Base-by-base conservation (phyloP, 1,140 invertebrate genomes). In the Papilio machaon region DNA sequence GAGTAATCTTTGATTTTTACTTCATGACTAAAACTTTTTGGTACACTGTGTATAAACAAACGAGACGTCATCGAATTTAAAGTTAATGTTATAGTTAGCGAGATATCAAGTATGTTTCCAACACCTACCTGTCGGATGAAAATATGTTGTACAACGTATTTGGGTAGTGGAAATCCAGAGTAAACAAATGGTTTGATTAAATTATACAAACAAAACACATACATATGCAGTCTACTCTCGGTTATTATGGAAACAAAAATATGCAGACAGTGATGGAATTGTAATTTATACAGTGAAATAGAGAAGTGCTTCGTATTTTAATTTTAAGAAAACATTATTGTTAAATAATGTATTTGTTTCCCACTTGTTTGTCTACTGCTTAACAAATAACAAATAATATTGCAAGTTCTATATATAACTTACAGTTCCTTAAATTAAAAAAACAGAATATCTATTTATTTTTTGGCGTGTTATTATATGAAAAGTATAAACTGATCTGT, bases 251-350 rank as follows among this genome's bases (percentile, higher is more conserved):
- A 64, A 30, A 64, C 60, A 64, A 64, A 64, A 64, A 64, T 64
- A 64, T 64, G 60, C 60, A 64, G 23, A 64, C 60, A 64, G 60
- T 30, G 60, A 8, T 64, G 30, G 60, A 64, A 64, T 23, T 64
- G 58, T 23, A 64, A 64, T 64, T 30, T 30, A 17, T 5, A 64
- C 54, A 19, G 7, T 58, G 54, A 58, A 19, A 58, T 58, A 2
- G 7, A 7, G 2, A 58, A 19, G 54, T 58, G 5, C 2, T 49
- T 52, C 49, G 49, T 52, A 13, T 52, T 52, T 52, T 17, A 17
- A 52, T 52, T 52, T 58, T 19, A 23, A 58, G 3, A 64, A 64
- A 64, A 64, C 30, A 23, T 23, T 64, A 23, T 64, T 64, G 23
- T 64, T 64, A 64, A 64, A 64, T 64, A 30, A 64, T 35, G 19